Base-by-base conservation (phyloP, 2,113 vertebrate genomes). In the Silurus asotus region DNA sequence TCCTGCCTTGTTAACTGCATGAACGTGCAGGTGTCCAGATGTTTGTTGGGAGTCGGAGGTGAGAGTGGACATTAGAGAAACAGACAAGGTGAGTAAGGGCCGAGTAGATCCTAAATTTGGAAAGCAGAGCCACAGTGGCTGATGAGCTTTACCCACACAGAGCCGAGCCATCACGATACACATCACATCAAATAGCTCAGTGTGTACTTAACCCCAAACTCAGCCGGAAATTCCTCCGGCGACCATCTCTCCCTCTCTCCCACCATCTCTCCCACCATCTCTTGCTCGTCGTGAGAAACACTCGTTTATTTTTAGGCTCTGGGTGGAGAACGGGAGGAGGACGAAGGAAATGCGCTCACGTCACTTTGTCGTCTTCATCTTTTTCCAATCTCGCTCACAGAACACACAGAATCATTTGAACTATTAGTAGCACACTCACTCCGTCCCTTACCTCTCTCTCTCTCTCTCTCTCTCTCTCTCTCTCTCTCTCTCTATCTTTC, bases 171-270 rank as follows among this genome's bases (percentile, higher is more conserved):
- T 65, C 83, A 69, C 88, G 94, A 95, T 94, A 93, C 90, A 89
- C 89, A 94, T 94, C 93, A 88, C 86, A 85, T 89, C 88, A 90
- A 88, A 83, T 58, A 87, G 49, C 83, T 82, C 77, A 53, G 70
- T 69, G 84, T 61, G 75, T 84, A 75, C 88, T 91, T 92, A 92
- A 93, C 88, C 91, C 90, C 64, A 88, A 90, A 90, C 91, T 76
- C 89, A 61, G 90, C 93, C 90, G 93, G 93, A 94, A 95, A 95
- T 94, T 92, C 93, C 92, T 92, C 82, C 89, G 80, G 67, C 67
- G 53, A 70, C 88, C 91, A 87, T 89, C 84, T 62, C 70, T 87
- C 88, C 89, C 76, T 79, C 81, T 79, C 72, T 59, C 20, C 0
- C 87, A 37, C 77, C 49, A 58, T 87, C 76, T 76, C 59, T 59